phyloP scores from a whole-genome alignment of 2,888 invertebrate species.

The Lypha dubia region DNA sequence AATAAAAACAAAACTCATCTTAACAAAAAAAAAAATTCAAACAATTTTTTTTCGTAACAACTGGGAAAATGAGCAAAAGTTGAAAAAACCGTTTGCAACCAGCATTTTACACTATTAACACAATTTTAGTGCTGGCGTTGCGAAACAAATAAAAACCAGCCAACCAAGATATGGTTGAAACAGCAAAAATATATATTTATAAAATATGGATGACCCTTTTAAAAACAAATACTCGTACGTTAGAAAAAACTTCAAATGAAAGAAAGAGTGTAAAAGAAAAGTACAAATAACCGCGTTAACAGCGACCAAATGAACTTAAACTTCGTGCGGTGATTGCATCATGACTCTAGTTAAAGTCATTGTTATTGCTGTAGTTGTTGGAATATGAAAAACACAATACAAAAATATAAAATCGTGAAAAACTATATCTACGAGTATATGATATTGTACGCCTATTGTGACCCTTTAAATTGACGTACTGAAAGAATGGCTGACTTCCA shows the following conservation, averaged over 20 bases:
- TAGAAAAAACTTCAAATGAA: neutral
- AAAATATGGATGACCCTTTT: constrained; percentile 61
- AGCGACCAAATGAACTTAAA: constrained; percentile 67
- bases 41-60: neutral
- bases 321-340: constrained; percentile 68
- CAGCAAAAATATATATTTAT: neutral
- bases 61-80: constrained; percentile 9
- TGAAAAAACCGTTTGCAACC: constrained; percentile 24
- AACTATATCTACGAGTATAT: neutral
- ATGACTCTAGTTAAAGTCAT: constrained; percentile 23
- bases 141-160: neutral
- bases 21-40: neutral
- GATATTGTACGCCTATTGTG: neutral
- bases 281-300: constrained; percentile 50
- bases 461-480: neutral
- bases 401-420: neutral
- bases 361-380: neutral
- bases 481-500: no score
- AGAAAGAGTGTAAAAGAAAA: constrained; percentile 11
- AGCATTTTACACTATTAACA: constrained; percentile 67
- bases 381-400: constrained; percentile 4
- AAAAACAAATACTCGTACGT: constrained; percentile 20
- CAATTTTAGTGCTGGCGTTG: constrained; percentile 34
- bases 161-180: constrained; percentile 4
- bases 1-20: constrained; percentile 20